These are phyloP conservation scores for Spisula subtruncata DNA, from an alignment of 2,888 invertebrate genomes.

Conservation along the genomic window DNA sequence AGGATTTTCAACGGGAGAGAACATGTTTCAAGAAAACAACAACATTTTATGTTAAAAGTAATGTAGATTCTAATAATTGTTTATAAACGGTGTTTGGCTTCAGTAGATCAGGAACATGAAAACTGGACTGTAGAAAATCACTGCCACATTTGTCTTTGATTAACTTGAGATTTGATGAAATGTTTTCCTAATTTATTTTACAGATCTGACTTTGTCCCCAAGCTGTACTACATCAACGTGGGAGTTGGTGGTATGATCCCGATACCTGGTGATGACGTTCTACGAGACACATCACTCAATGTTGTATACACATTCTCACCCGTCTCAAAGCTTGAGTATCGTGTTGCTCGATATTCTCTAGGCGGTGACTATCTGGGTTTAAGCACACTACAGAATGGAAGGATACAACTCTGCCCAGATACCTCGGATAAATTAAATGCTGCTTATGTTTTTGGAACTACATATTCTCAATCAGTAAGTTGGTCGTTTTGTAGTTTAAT, in stretches of 20 bases:
- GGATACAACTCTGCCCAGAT: conserved; percentile 87
- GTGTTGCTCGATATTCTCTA: conserved; percentile 83
- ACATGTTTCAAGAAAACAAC: no score
- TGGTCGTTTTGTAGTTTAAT: background rate
- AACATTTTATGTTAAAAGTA: no score
- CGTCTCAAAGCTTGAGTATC: conserved; percentile 80
- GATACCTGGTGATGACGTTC: conserved; percentile 72
- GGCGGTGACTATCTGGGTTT: conserved; percentile 87
- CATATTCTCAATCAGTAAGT: conserved; percentile 84
- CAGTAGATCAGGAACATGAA: background rate
- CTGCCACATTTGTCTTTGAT: no score
- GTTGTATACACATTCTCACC: conserved; percentile 83
- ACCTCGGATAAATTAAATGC: conserved; percentile 82
- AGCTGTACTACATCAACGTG: conserved; percentile 80
- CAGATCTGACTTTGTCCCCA: conserved; percentile 72
- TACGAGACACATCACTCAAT: conserved; percentile 74
- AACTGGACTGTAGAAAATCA: background rate
- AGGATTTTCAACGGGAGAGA: no score
- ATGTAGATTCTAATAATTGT: no score
- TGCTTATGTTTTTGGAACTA: conserved; percentile 87
- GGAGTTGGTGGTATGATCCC: conserved; percentile 33
- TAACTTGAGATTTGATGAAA: no score
- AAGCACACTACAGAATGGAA: conserved; percentile 79
- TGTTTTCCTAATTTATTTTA: background rate
- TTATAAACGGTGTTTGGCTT: background rate